Evolutionary conservation across 2,888 invertebrate genomes (phyloP).

Genomic region (Isoperla grammatica): DNA sequence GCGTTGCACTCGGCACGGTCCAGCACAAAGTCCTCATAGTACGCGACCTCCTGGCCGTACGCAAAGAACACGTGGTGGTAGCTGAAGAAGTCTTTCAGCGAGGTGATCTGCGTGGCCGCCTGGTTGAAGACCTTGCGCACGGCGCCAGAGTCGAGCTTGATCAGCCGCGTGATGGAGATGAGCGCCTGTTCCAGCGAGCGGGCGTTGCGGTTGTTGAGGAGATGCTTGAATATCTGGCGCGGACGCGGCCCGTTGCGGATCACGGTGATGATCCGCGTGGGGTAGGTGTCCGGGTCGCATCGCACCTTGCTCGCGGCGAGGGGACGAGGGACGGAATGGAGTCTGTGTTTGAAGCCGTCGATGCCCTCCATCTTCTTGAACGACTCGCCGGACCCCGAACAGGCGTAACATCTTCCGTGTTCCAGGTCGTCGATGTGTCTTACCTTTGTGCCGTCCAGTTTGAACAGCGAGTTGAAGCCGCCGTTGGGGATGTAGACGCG

Average conservation of each 20-base stretch:
- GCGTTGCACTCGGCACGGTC: no score
- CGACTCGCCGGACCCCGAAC: background rate
- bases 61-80: constrained; percentile 3
- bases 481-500: background rate
- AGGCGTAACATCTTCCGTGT: background rate
- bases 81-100: constrained; percentile 1
- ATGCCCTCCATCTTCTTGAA: background rate
- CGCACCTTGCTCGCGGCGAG: no score
- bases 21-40: no score
- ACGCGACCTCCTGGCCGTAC: background rate
- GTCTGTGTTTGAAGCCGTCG: no score
- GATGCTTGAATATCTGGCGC: background rate
- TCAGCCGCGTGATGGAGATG: background rate
- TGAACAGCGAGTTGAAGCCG: background rate
- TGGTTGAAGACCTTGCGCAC: background rate
- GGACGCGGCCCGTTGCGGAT: background rate
- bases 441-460: background rate
- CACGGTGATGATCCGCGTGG: background rate
- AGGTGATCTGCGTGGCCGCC: background rate
- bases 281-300: background rate
- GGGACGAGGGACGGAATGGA: no score
- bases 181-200: background rate
- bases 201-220: constrained; percentile 6
- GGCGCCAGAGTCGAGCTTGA: background rate
- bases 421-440: background rate